Conservation (phyloP, 2,888 invertebrate genomes). For the Oligia strigilis region DNA sequence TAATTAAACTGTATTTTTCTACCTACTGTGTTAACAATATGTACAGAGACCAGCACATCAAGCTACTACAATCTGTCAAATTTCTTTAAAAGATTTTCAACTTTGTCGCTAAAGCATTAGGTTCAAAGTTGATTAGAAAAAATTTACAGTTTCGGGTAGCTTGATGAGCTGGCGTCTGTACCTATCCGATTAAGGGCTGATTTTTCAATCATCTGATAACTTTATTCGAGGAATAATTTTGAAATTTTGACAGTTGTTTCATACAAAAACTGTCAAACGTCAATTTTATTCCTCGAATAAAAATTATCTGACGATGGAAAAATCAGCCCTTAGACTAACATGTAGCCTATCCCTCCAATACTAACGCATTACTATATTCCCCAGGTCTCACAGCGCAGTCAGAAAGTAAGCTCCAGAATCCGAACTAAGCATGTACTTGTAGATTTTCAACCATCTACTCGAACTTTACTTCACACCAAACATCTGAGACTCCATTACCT, state of each 20-base stretch:
- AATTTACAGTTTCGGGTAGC: no score
- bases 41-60: no score
- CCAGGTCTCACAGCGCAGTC: conserved; percentile 90
- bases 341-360: conserved; percentile 67
- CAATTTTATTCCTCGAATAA: no score
- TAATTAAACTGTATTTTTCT: conserved; percentile 8
- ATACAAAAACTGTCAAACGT: no score
- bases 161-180: background rate
- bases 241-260: no score
- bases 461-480: conserved; percentile 64
- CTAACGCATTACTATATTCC: conserved; percentile 86
- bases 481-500: conserved; percentile 66
- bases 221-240: no score
- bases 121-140: no score
- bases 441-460: conserved; percentile 68
- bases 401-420: conserved; percentile 86
- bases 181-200: background rate
- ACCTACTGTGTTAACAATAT: conserved; percentile 12
- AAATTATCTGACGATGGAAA: no score
- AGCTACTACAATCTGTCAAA: no score
- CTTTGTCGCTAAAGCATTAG: no score
- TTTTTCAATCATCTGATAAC: no score
- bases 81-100: no score
- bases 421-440: conserved; percentile 82
- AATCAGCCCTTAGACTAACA: conserved; percentile 29